Base-by-base conservation (phyloP, 2,888 invertebrate species). In the Subacronicta megacephala region DNA sequence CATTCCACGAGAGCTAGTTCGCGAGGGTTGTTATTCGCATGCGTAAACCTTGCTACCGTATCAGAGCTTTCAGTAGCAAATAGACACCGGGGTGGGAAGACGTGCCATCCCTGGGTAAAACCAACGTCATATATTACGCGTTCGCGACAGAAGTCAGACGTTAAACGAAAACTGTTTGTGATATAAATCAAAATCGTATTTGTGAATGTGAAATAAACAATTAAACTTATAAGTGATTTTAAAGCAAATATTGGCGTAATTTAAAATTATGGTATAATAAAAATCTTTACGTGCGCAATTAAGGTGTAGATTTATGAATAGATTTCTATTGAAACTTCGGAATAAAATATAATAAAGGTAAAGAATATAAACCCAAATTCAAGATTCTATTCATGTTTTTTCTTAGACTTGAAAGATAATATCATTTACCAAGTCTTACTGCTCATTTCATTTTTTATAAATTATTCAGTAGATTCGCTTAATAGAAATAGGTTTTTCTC, bases 21-120 rank as follows among this genome's bases (percentile, higher is more conserved):
- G 85, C 87, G 87, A 86, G 88, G 84, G 85, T 85, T 87, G 78
- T 78, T 84, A 80, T 80, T 83, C 93, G 93, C 93, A 93, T 92
- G 93, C 93, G 92, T 92, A 83, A 81, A 89, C 81, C 80, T 78
- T 66, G 73, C 83, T 76, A 77, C 80, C 82, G 82, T 85, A 86
- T 83, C 85, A 85, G 79, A 82, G 72, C 73, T 73, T 82, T 86
- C 90, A 93, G 93, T 93, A 75, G 79, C 80, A 78, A 79, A 71
- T 65, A 78, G 84, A 78, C 75, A 61, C 72, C 68, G 82, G 70
- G 74, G 74, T 61, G 85, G 81, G 73, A 76, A 76, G 77, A 87
- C 90, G 90, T 86, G 69, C 74, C 81, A 46, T 45, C 70, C 61
- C 57, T 49, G 62, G 58, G 50, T 31, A 20, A 37, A 46, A 44